Conservation (phyloP, 30 jellyfish, hydroid and myxozoan species). For the Aurelia sp. region DNA sequence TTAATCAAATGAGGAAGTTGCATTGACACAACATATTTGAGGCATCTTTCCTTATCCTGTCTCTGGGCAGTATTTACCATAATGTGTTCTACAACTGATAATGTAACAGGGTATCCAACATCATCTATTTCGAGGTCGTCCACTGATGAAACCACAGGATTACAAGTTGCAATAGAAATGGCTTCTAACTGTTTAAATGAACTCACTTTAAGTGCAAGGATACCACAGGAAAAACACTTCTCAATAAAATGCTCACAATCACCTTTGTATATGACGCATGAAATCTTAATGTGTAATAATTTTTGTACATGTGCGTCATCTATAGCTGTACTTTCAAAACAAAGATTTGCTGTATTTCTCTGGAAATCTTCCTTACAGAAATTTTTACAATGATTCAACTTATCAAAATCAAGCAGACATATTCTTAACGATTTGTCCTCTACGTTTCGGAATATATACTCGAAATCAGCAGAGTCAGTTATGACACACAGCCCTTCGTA, state of each 20-base stretch:
- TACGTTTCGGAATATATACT: not conserved
- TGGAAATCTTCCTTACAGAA: not conserved
- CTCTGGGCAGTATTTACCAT: too few species aligned
- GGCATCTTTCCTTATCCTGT: too few species aligned
- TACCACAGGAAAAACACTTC: slow-evolving; percentile 1
- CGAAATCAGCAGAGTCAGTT: not conserved
- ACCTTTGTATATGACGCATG: slow-evolving; percentile 48
- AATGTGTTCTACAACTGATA: not conserved
- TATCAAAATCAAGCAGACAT: slow-evolving; percentile 58
- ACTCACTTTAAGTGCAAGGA: slow-evolving; percentile 21
- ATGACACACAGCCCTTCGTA: slow-evolving; percentile 42
- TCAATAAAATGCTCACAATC: slow-evolving; percentile 6
- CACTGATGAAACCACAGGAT: slow-evolving; percentile 36
- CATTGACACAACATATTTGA: slow-evolving; percentile 18
- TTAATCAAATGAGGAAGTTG: not conserved
- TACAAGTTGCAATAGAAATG: slow-evolving; percentile 43
- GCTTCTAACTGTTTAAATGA: slow-evolving; percentile 19
- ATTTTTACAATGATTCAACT: not conserved
- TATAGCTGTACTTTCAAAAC: too few species aligned
- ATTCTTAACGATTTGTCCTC: slow-evolving; percentile 29
- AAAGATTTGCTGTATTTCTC: not conserved
- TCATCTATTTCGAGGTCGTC: slow-evolving; percentile 15
- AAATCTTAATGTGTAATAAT: slow-evolving; percentile 15
- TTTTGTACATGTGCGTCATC: not conserved
- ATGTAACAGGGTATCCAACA: slow-evolving; percentile 22